Conservation (phyloP, 2,888 invertebrate genomes). For the Eupithecia subfuscata region DNA sequence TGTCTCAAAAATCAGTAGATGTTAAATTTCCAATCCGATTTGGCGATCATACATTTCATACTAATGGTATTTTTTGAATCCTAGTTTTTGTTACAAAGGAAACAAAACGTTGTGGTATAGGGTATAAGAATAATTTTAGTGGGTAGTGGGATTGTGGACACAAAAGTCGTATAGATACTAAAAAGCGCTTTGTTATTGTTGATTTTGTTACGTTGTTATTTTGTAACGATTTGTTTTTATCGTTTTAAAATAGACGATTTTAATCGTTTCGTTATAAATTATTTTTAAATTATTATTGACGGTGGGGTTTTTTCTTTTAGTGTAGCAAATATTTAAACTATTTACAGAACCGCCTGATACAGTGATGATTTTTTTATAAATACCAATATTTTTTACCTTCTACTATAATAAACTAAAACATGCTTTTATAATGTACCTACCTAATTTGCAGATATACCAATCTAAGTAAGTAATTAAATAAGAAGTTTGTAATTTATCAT, state of each 20-base stretch:
- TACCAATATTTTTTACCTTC: neutral
- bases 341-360: neutral
- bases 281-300: neutral
- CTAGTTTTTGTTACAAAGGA: neutral
- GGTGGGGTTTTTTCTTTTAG: neutral
- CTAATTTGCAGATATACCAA: too few relatives aligned
- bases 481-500: neutral
- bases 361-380: neutral
- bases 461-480: neutral
- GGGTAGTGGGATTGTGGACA: neutral
- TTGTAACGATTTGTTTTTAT: neutral
- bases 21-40: too few relatives aligned
- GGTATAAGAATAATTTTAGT: neutral
- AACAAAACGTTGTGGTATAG: neutral
- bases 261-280: neutral
- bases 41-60: too few relatives aligned
- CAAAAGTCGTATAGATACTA: neutral
- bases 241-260: neutral
- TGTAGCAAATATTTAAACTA: neutral
- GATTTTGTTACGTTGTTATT: neutral
- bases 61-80: neutral
- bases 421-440: neutral
- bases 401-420: neutral
- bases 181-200: neutral
- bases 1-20: neutral